Percentiles rank a stretch among this genome's conserved stretches.
phyloP scores from a whole-genome alignment of 2,888 invertebrate genomes.

The Exocentrus adspersus region DNA sequence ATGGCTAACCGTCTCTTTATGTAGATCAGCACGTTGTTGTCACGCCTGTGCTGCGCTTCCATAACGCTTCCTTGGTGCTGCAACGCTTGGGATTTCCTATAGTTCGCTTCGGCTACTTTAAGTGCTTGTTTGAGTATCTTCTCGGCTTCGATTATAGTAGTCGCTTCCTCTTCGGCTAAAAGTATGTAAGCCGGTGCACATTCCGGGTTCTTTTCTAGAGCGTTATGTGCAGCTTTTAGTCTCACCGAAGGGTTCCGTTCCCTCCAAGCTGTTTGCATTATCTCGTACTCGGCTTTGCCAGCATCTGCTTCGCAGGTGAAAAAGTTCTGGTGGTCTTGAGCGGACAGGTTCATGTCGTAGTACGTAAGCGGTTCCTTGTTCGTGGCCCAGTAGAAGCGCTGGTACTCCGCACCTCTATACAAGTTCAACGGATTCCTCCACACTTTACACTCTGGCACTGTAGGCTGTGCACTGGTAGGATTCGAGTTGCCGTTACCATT shows the following conservation, averaged over 20 bases:
- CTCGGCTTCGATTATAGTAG: constrained; percentile 89
- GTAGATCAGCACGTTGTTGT: constrained; percentile 94
- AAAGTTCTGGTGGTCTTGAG: constrained; percentile 98
- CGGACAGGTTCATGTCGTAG: constrained; percentile 98
- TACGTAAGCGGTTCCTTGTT: constrained; percentile 96
- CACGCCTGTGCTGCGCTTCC: constrained; percentile 84
- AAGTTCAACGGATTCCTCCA: constrained; percentile 97
- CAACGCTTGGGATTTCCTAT: constrained; percentile 80
- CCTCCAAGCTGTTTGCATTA: constrained; percentile 97
- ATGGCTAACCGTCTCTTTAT: constrained; percentile 94
- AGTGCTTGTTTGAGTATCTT: constrained; percentile 84
- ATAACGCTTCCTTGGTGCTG: constrained; percentile 79
- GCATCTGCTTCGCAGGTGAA: constrained; percentile 92
- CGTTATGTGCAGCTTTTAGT: constrained; percentile 90
- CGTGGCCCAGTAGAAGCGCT: constrained; percentile 90
- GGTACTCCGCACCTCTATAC: constrained; percentile 96
- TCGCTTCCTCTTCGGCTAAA: constrained; percentile 95
- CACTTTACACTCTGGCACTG: constrained; percentile 86
- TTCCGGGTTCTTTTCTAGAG: constrained; percentile 86
- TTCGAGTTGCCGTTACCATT: too few species aligned
- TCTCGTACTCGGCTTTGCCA: constrained; percentile 89
- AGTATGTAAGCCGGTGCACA: constrained; percentile 96
- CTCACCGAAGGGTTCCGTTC: constrained; percentile 92
- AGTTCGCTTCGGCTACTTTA: constrained; percentile 81
- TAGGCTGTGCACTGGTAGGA: constrained; percentile 52